Evolutionary conservation across 2,113 vertebrate genomes (phyloP).

Genomic region (Myrmecobius fasciatus): DNA sequence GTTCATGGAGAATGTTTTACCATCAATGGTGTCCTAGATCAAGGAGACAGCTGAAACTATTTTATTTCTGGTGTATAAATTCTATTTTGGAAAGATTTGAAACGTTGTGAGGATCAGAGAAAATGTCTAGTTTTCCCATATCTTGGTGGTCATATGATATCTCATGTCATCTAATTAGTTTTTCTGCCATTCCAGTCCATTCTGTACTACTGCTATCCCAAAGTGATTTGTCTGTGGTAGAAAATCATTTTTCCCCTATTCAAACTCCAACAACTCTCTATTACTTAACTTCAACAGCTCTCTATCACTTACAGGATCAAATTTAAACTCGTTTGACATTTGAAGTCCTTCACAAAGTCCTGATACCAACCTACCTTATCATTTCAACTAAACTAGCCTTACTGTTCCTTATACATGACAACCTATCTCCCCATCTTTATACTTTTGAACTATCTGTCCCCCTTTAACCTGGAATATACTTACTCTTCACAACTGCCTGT

Average conservation of each 20-base stretch:
- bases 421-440: neutral
- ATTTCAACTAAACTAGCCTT: neutral
- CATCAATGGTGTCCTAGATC: neutral
- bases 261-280: neutral
- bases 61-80: neutral
- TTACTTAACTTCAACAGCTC: neutral
- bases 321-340: neutral
- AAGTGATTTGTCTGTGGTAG: neutral
- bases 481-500: neutral
- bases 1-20: neutral
- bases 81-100: neutral
- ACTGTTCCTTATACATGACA: neutral
- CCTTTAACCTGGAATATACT: neutral
- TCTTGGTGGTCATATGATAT: neutral
- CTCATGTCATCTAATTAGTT: neutral
- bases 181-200: neutral
- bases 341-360: neutral
- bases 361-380: neutral
- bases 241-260: neutral
- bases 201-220: neutral
- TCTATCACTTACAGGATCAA: neutral
- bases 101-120: neutral
- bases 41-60: neutral
- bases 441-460: neutral
- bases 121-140: neutral